Evolutionary conservation across 2,113 vertebrate species (phyloP), one percentile per base, ranked within the genome.

Genomic region (Coryphaenoides rupestris): DNA sequence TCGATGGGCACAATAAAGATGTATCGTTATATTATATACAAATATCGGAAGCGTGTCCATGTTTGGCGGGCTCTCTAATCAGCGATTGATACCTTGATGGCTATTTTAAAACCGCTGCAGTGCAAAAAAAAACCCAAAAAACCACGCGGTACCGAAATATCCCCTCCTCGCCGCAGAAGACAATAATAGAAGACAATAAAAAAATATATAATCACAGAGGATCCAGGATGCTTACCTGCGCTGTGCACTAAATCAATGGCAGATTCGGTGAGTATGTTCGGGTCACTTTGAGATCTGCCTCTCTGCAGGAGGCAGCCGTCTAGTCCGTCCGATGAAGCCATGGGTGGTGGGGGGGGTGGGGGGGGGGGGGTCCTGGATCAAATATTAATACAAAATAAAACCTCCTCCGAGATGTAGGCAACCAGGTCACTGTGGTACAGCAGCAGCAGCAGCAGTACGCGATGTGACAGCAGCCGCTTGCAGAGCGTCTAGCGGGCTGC

Each of bases 211-310:
- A 78, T 65, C 58, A 21, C 22, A 22, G 33, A 72, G 58, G 78
- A 66, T 60, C 50, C 68, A 49, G 52, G 53, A 50, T 62, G 60
- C 80, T 89, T 94, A 96, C 95, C 95, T 94, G 92, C 73, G 81
- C 66, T 83, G 83, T 92, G 89, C 65, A 88, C 82, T 75, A 92
- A 81, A 83, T 90, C 92, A 53, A 92, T 84, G 76, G 84, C 84
- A 77, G 92, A 82, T 72, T 96, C 95, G 33, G 89, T 89, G 83
- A 95, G 93, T 90, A 94, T 92, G 92, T 90, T 98, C 88, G 95
- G 95, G 93, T 98, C 95, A 89, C 95, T 98, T 90, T 95, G 95
- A 80, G 95, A 98, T 89, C 94, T 93, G 91, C 93, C 94, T 92
- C 95, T 87, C 40, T 94, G 93, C 91, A 93, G 93, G 71, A 91